Conservation (phyloP, 2,113 vertebrate species). For the Gasterosteus nipponicus region DNA sequence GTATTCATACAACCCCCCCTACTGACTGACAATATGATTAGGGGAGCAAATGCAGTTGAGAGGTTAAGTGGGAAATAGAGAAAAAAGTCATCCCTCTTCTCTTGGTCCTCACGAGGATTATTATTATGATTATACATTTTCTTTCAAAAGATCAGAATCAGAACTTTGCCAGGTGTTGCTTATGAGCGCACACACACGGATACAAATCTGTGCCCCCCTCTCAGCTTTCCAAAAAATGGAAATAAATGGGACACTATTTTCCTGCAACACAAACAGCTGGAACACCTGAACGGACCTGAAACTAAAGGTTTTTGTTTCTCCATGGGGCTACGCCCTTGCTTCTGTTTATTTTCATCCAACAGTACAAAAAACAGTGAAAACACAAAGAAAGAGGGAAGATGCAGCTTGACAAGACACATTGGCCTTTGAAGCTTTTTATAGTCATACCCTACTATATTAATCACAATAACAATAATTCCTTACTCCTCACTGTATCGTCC, state of each 20-base stretch:
- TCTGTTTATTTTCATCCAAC: neutral
- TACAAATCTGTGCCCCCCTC: neutral
- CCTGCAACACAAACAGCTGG: constrained; percentile 25
- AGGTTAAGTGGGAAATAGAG: constrained; percentile 15
- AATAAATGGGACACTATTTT: constrained; percentile 14
- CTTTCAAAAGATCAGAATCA: constrained; percentile 42
- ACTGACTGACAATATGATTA: too few species aligned
- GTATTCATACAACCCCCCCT: neutral
- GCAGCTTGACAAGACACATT: neutral
- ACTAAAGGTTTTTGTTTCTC: constrained; percentile 54
- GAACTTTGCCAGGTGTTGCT: constrained; percentile 41
- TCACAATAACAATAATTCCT: neutral
- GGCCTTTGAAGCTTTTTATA: neutral
- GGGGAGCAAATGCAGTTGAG: constrained; percentile 35
- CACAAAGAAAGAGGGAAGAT: neutral
- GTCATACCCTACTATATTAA: too few species aligned
- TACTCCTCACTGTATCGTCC: neutral
- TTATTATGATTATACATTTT: neutral
- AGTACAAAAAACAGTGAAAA: constrained; percentile 15
- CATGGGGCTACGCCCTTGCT: constrained; percentile 34
- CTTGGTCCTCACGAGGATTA: constrained; percentile 20
- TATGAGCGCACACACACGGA: constrained; percentile 3
- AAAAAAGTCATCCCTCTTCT: constrained; percentile 20
- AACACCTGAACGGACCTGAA: constrained; percentile 74
- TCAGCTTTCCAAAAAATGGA: neutral